Percentiles rank a stretch among this genome's conserved stretches.
Conservation (phyloP, 1,140 invertebrate species). For the Heterodera carotae region DNA sequence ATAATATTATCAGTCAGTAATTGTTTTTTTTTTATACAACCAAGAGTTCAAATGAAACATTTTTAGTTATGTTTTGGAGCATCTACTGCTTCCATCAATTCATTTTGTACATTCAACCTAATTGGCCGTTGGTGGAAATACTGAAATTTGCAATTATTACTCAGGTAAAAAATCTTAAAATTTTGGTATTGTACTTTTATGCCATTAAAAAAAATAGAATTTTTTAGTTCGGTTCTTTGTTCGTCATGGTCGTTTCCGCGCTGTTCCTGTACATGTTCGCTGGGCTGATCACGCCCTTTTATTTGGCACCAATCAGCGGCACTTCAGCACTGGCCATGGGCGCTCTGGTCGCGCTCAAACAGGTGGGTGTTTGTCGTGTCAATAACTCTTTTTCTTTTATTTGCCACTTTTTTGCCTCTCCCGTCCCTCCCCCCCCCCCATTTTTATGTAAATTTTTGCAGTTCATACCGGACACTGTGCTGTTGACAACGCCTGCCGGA, state of each 20-base stretch:
- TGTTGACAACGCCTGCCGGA: conserved; percentile 58
- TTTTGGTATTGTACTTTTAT: background rate
- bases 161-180: conserved; percentile 29
- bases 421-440: no score
- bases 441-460: no score
- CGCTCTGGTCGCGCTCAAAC: conserved; percentile 60
- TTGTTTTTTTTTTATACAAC: background rate
- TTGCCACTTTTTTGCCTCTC: conserved; percentile 6
- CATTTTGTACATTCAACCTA: conserved; percentile 49
- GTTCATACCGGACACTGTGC: conserved; percentile 60
- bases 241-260: conserved; percentile 39
- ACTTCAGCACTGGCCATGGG: conserved; percentile 48
- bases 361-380: conserved; percentile 47
- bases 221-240: conserved; percentile 49
- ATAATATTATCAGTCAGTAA: conserved; percentile 39
- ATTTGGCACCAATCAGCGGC: conserved; percentile 49
- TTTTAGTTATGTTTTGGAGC: conserved; percentile 51
- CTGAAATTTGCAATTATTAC: conserved; percentile 47
- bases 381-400: background rate
- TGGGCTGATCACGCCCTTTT: conserved; percentile 48
- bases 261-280: conserved; percentile 41
- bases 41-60: background rate
- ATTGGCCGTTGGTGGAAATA: conserved; percentile 53
- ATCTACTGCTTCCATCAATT: conserved; percentile 50
- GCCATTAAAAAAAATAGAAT: conserved; percentile 4